Evolutionary conservation across 2,113 vertebrate species (phyloP).

Genomic region (Turnix velox): DNA sequence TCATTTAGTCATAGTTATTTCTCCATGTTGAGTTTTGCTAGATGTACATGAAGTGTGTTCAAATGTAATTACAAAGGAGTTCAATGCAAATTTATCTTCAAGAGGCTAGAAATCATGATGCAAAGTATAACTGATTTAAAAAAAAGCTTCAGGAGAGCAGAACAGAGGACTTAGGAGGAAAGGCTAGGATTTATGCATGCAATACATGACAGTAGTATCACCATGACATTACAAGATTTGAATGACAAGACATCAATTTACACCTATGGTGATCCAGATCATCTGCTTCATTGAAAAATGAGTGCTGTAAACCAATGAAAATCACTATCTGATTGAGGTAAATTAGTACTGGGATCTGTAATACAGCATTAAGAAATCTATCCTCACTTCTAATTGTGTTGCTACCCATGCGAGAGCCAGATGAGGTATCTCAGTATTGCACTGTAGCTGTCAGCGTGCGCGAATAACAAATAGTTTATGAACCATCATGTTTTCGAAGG

Average conservation of each 20-base stretch:
- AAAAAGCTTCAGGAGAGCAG: background rate
- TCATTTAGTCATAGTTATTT: background rate
- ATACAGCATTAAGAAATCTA: background rate
- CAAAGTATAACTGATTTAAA: background rate
- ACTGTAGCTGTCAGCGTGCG: background rate
- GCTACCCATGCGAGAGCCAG: background rate
- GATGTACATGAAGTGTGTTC: background rate
- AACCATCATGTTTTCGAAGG: background rate
- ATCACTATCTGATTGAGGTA: background rate
- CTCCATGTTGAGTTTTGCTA: background rate
- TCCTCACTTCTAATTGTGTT: background rate
- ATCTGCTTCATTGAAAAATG: background rate
- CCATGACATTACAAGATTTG: background rate
- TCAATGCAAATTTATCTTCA: background rate
- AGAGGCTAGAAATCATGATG: background rate
- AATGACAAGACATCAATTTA: background rate
- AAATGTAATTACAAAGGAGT: background rate
- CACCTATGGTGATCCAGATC: background rate
- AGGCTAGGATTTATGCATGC: background rate
- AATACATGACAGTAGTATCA: background rate
- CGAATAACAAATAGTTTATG: background rate
- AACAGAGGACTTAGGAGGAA: background rate
- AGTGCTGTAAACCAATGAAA: background rate
- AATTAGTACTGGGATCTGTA: background rate
- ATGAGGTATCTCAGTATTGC: background rate